A percentile compares a stretch with the other conserved stretches of the same genome.
Evolutionary conservation across 2,797 vertebrate genomes (phyloP).

Genomic region (Ctenopoma multispine): DNA sequence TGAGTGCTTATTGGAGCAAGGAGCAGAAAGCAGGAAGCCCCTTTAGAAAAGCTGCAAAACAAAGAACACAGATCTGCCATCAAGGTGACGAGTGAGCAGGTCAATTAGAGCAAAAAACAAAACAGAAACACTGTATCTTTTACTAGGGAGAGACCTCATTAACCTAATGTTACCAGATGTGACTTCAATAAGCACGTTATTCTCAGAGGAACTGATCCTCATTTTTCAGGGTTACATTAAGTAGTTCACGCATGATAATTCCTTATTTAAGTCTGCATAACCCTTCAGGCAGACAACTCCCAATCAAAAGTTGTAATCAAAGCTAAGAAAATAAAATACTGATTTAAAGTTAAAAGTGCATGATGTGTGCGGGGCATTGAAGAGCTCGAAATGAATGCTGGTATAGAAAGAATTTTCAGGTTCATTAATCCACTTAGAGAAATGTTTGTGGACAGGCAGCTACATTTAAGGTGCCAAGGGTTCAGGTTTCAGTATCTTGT

Average conservation of each 20-base stretch:
- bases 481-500: no score
- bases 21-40: constrained; percentile 14
- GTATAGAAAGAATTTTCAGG: no score
- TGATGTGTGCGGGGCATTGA: neutral
- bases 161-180: constrained; percentile 3
- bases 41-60: constrained; percentile 49
- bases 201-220: neutral
- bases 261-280: neutral
- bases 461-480: no score
- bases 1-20: constrained; percentile 64
- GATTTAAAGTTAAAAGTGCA: neutral
- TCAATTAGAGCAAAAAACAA: constrained; percentile 4
- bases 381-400: neutral
- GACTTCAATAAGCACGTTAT: neutral
- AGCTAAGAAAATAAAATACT: neutral
- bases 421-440: no score
- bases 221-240: neutral
- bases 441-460: no score
- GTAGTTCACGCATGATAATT: neutral
- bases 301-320: constrained; percentile 9
- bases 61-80: constrained; percentile 27
- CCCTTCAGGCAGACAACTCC: neutral
- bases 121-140: neutral
- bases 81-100: neutral
- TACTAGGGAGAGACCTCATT: neutral